A percentile compares a stretch with the other conserved stretches of the same genome.
Evolutionary conservation across 92 coral and sea anemone genomes (phyloP).

Genomic region (Anthopleura xanthogrammica): DNA sequence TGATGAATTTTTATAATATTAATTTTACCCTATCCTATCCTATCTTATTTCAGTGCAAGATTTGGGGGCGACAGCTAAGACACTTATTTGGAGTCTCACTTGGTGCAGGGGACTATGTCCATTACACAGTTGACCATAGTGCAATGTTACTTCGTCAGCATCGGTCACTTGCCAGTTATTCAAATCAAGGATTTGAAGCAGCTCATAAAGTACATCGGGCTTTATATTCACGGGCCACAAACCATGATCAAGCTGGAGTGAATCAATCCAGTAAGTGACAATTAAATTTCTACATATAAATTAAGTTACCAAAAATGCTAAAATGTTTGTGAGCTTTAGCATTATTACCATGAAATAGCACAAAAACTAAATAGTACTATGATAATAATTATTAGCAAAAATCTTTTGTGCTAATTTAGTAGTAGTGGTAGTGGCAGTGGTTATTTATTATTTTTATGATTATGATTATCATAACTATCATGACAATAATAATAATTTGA

Average conservation of each 20-base stretch:
- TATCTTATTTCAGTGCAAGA: conserved; percentile 10
- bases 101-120: conserved; percentile 18
- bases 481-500: no score
- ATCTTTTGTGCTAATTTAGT: no score
- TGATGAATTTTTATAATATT: no score
- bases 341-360: no score
- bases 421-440: not conserved
- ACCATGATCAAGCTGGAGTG: conserved; percentile 22
- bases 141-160: conserved; percentile 21
- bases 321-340: no score
- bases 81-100: conserved; percentile 27
- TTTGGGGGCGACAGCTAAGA: conserved; percentile 6
- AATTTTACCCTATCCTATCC: not conserved
- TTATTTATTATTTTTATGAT: not conserved
- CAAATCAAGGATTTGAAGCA: conserved; percentile 25
- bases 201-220: conserved; percentile 21
- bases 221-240: conserved; percentile 19
- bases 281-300: not conserved
- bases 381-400: no score
- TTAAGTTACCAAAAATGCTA: not conserved
- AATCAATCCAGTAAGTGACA: conserved; percentile 10
- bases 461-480: no score
- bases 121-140: conserved; percentile 10
- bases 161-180: conserved; percentile 18
- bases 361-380: no score